A percentile compares a stretch with the other conserved stretches of the same genome.
These are phyloP conservation scores for Candoia aspera DNA, from an alignment of 2,113 vertebrate genomes.

Conservation along the genomic window DNA sequence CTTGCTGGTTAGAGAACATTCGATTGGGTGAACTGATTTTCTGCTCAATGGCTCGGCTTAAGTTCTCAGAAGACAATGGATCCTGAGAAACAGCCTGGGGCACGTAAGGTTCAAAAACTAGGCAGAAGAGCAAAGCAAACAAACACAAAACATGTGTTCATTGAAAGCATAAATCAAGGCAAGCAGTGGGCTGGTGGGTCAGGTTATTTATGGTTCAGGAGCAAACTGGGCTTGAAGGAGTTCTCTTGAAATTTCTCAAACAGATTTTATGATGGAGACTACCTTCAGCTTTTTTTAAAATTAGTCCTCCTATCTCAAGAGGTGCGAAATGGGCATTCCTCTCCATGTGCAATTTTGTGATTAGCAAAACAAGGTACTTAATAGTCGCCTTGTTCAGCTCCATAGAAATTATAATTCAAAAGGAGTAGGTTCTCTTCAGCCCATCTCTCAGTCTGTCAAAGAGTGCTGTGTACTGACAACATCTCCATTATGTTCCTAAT, in stretches of 20 bases:
- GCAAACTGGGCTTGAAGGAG: neutral
- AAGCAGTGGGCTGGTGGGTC: too few relatives aligned
- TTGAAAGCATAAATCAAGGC: constrained; percentile 42
- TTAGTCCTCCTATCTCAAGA: neutral
- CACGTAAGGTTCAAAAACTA: constrained; percentile 70
- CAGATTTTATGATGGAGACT: neutral
- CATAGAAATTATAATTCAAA: neutral
- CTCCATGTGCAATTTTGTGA: too few relatives aligned
- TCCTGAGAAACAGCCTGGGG: constrained; percentile 86
- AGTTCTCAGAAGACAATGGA: constrained; percentile 89
- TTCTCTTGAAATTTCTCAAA: neutral
- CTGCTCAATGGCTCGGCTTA: constrained; percentile 88
- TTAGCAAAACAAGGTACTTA: too few relatives aligned
- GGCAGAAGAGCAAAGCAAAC: constrained; percentile 33
- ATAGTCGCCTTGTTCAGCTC: neutral
- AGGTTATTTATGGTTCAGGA: neutral
- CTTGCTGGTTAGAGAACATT: constrained; percentile 80
- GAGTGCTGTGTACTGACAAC: neutral
- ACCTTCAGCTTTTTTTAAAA: neutral
- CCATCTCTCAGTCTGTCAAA: too few relatives aligned
- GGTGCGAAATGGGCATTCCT: too few relatives aligned
- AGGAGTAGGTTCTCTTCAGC: neutral
- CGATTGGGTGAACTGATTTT: constrained; percentile 94
- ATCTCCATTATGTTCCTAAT: neutral
- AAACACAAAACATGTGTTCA: constrained; percentile 35